Evolutionary conservation across 2,888 invertebrate genomes (phyloP).

Genomic region (Orchesellides sinensis): DNA sequence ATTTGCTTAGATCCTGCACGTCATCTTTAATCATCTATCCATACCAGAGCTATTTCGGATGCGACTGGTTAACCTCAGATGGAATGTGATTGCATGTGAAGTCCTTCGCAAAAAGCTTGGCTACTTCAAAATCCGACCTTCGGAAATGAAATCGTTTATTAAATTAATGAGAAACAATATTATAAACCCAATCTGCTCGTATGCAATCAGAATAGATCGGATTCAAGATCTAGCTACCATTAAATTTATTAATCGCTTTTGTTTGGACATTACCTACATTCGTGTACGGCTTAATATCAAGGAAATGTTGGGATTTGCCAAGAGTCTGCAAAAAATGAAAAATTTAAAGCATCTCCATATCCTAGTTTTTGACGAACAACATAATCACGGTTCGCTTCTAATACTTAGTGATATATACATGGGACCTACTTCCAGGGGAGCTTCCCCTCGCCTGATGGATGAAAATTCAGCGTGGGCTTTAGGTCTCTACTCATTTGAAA

Average conservation of each 20-base stretch:
- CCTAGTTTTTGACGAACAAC: constrained; percentile 38
- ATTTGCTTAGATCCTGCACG: constrained; percentile 47
- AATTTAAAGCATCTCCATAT: constrained; percentile 57
- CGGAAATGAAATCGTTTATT: constrained; percentile 47
- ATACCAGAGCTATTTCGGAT: constrained; percentile 24
- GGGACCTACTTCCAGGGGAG: not conserved
- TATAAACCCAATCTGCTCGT: constrained; percentile 57
- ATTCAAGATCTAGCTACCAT: not conserved
- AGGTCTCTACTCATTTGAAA: constrained; percentile 41
- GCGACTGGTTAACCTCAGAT: constrained; percentile 60
- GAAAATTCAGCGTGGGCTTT: constrained; percentile 38
- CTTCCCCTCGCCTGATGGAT: too few species aligned
- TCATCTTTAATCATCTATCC: constrained; percentile 36
- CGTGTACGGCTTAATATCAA: constrained; percentile 53
- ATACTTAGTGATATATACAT: constrained; percentile 6
- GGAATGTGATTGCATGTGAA: constrained; percentile 62
- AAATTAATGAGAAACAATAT: constrained; percentile 54
- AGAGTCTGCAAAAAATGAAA: constrained; percentile 44
- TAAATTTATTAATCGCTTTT: constrained; percentile 42
- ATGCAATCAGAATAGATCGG: constrained; percentile 60
- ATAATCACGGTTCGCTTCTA: not conserved
- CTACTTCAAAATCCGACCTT: constrained; percentile 47
- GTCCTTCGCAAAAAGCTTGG: constrained; percentile 29
- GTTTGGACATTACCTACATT: constrained; percentile 36
- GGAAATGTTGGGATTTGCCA: constrained; percentile 52